These are phyloP conservation scores for Parnassius mnemosyne DNA, from an alignment of 2,888 invertebrate genomes.

Conservation along the genomic window DNA sequence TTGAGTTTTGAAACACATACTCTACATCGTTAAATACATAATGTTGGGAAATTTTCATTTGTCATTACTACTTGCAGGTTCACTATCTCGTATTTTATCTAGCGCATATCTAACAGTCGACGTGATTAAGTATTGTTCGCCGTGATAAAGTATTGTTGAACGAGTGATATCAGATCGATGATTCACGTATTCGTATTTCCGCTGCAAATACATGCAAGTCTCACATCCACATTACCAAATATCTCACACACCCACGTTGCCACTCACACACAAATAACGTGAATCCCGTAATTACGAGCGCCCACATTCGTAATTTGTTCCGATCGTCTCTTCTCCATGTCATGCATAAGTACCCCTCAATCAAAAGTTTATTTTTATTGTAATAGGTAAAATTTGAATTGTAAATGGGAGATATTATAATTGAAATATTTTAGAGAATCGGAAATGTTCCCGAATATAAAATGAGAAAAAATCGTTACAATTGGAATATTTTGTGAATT, in stretches of 20 bases:
- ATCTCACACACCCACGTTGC: slow-evolving; percentile 7
- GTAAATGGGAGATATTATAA: slow-evolving; percentile 1
- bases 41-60: slow-evolving; percentile 16
- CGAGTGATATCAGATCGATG: slow-evolving; percentile 19
- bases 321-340: slow-evolving; percentile 10
- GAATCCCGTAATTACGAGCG: slow-evolving; percentile 22
- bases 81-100: slow-evolving; percentile 18
- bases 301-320: slow-evolving; percentile 21
- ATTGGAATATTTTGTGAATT: no score
- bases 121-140: slow-evolving; percentile 19
- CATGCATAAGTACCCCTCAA: slow-evolving; percentile 9
- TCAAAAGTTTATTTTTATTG: slow-evolving; percentile 10
- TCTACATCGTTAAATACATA: no score
- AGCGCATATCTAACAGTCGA: slow-evolving; percentile 8
- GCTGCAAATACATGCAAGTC: neutral
- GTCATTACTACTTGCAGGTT: slow-evolving; percentile 15
- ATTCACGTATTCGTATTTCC: slow-evolving; percentile 16
- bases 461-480: no score
- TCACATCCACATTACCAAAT: slow-evolving; percentile 1
- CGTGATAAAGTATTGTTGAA: slow-evolving; percentile 20
- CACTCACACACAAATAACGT: slow-evolving; percentile 4
- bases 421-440: neutral
- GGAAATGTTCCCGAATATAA: neutral
- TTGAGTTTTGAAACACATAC: no score
- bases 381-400: slow-evolving; percentile 6